These are phyloP conservation scores for Parauchenoglanis punctatus DNA, from an alignment of 2,797 vertebrate species.

Conservation along the genomic window DNA sequence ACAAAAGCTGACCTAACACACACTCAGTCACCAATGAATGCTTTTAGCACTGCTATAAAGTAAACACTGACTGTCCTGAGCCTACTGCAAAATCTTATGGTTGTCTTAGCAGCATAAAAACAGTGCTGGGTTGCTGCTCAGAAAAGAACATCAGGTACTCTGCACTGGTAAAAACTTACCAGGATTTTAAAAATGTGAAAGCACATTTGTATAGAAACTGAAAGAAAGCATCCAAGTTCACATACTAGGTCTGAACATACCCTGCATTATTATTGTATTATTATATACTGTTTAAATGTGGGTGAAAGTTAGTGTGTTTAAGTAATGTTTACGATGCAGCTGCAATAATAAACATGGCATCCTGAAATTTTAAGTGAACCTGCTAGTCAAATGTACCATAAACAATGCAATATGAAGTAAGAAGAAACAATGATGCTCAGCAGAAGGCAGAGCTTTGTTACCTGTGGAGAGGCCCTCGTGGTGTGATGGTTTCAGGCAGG, in stretches of 20 bases:
- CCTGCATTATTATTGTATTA: not conserved
- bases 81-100: not conserved
- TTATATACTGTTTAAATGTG: not conserved
- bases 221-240: not conserved
- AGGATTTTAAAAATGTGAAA: too few species aligned
- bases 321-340: not conserved
- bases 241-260: not conserved
- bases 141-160: not conserved
- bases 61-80: constrained; percentile 10
- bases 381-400: not conserved
- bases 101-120: not conserved
- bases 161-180: not conserved
- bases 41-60: not conserved
- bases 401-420: not conserved
- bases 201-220: not conserved
- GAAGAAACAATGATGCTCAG: not conserved
- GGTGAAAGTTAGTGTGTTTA: not conserved
- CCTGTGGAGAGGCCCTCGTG: constrained; percentile 94
- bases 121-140: not conserved
- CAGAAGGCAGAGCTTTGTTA: constrained; percentile 60
- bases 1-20: not conserved
- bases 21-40: not conserved
- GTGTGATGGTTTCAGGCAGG: constrained; percentile 95
- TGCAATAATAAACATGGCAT: not conserved
- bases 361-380: not conserved